Conservation (phyloP, 2,888 invertebrate species). For the Periphyllus acericola region DNA sequence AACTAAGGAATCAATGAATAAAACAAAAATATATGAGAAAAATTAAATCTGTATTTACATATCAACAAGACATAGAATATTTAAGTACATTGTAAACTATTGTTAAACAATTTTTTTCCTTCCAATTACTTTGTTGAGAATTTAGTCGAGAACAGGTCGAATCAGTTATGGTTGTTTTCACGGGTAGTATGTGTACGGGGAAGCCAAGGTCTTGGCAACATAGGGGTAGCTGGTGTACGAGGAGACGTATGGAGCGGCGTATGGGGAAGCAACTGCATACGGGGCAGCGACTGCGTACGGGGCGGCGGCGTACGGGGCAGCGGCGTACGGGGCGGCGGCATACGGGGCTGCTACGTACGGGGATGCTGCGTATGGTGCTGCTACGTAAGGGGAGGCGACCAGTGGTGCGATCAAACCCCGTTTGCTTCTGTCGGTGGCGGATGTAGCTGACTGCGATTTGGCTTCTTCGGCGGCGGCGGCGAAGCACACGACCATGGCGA, state of each 20-base stretch:
- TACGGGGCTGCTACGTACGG: constrained; percentile 18
- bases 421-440: constrained; percentile 5
- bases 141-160: background rate
- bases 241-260: background rate
- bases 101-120: background rate
- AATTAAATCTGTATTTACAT: background rate
- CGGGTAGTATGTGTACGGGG: background rate
- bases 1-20: background rate
- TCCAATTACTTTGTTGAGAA: background rate
- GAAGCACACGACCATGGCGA: constrained; percentile 40
- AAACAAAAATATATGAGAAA: background rate
- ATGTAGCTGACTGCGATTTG: constrained; percentile 9
- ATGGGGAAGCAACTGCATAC: constrained; percentile 1
- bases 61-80: background rate
- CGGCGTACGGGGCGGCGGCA: background rate
- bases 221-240: background rate
- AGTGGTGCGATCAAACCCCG: background rate
- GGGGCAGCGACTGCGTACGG: constrained; percentile 32
- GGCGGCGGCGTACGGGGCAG: too few species aligned
- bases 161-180: background rate
- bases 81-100: background rate
- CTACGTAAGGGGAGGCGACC: constrained; percentile 20
- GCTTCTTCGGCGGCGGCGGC: constrained; percentile 44
- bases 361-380: background rate
- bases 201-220: background rate